Conservation (phyloP, 2,888 invertebrate species). For the Drosophila pseudotakahashii region DNA sequence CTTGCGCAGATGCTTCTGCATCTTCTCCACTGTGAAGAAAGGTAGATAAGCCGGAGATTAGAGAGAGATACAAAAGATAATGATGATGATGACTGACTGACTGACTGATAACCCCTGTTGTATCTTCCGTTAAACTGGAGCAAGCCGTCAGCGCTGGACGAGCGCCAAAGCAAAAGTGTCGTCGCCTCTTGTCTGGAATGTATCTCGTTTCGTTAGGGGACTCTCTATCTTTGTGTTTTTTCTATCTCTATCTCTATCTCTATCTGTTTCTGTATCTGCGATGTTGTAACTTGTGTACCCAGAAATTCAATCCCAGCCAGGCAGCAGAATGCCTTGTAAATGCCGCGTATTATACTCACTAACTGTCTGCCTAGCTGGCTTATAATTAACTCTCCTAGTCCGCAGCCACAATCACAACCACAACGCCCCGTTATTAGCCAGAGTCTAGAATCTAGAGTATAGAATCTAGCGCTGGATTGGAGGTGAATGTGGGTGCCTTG, state of each 20-base stretch:
- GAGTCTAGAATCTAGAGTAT: constrained; percentile 8
- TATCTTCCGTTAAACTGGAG: constrained; percentile 39
- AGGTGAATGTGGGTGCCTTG: constrained; percentile 43
- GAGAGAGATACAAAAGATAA: background rate
- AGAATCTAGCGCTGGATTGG: constrained; percentile 36
- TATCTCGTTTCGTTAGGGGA: constrained; percentile 8
- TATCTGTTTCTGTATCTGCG: constrained; percentile 19
- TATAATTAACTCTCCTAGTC: constrained; percentile 76
- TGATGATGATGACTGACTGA: background rate
- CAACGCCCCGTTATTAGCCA: constrained; percentile 72
- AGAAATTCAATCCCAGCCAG: constrained; percentile 73
- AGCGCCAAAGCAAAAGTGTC: constrained; percentile 71
- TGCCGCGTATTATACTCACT: constrained; percentile 57
- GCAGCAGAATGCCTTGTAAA: constrained; percentile 52
- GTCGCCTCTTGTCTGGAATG: constrained; percentile 49
- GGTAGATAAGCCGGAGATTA: constrained; percentile 15
- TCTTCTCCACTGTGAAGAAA: constrained; percentile 76
- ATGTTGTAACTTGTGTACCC: constrained; percentile 42
- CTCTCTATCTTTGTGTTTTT: constrained; percentile 1
- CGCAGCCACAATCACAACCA: constrained; percentile 55
- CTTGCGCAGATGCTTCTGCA: constrained; percentile 82
- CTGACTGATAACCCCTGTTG: constrained; percentile 20
- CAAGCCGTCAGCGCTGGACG: constrained; percentile 46
- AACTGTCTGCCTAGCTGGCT: constrained; percentile 56
- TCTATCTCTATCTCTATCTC: constrained; percentile 5